Conservation (phyloP, 2,797 vertebrate genomes). For the Apogon talboti region DNA sequence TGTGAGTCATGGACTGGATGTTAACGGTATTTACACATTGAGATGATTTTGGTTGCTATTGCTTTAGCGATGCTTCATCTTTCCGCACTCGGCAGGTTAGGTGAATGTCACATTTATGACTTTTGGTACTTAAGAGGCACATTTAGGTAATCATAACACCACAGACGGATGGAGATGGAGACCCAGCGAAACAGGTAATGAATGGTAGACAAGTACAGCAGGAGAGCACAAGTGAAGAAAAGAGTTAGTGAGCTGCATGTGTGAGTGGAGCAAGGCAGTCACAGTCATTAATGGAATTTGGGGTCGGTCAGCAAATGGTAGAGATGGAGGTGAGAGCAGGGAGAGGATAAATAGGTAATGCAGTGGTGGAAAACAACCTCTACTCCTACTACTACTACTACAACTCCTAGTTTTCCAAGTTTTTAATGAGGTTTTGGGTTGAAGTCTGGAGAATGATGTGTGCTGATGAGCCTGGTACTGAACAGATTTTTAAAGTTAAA, state of each 20-base stretch:
- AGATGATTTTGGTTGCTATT: slow-evolving; percentile 19
- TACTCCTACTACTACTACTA: neutral
- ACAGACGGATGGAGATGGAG: neutral
- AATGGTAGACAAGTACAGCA: neutral
- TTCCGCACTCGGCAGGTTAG: neutral
- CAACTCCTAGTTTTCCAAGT: neutral
- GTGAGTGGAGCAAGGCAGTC: slow-evolving; percentile 4
- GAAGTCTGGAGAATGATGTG: neutral
- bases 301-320: neutral
- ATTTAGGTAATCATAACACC: slow-evolving; percentile 5
- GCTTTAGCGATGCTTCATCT: slow-evolving; percentile 29
- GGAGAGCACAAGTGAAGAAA: neutral
- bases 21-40: slow-evolving; percentile 48
- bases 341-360: neutral
- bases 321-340: slow-evolving; percentile 3
- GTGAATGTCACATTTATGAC: neutral
- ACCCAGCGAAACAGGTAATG: neutral
- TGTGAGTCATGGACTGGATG: slow-evolving; percentile 11
- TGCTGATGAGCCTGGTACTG: slow-evolving; percentile 4
- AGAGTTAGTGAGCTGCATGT: slow-evolving; percentile 12
- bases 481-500: neutral
- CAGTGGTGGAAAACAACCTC: neutral
- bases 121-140: slow-evolving; percentile 14
- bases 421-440: slow-evolving; percentile 18
- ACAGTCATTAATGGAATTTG: slow-evolving; percentile 3